These are phyloP conservation scores for Chelon auratus DNA, from an alignment of 2,797 vertebrate genomes.

Conservation along the genomic window DNA sequence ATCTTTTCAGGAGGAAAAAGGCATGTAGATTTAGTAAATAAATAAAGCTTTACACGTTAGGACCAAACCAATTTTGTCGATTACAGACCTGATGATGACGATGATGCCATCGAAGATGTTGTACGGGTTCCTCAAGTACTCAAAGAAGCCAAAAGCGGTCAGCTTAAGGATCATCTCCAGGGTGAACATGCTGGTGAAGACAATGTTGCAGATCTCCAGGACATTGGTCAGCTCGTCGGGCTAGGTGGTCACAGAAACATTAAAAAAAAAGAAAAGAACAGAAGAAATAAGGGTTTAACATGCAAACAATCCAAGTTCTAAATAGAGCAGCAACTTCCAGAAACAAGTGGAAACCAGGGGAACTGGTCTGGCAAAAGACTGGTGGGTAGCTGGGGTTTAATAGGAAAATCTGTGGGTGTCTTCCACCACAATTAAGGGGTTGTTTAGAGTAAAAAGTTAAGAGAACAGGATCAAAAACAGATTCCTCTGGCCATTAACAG, in stretches of 20 bases:
- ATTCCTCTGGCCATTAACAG: too few species aligned
- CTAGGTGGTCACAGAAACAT: conserved; percentile 65
- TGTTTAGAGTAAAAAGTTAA: too few species aligned
- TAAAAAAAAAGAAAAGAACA: neutral
- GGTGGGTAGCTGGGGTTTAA: too few species aligned
- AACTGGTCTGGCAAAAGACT: too few species aligned
- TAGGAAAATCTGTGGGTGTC: too few species aligned
- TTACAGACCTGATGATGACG: conserved; percentile 92
- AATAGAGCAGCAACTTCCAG: neutral
- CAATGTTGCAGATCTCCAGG: conserved; percentile 97
- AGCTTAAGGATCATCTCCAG: conserved; percentile 98
- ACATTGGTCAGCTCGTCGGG: conserved; percentile 95
- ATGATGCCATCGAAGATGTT: conserved; percentile 98
- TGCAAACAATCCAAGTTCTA: conserved; percentile 5
- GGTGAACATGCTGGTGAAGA: conserved; percentile 98
- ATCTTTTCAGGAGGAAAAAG: too few species aligned
- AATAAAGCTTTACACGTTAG: too few species aligned
- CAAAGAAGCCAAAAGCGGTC: conserved; percentile 93
- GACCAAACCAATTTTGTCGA: too few species aligned
- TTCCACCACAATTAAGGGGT: too few species aligned
- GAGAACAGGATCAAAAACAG: too few species aligned
- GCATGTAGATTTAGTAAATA: too few species aligned
- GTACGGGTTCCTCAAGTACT: conserved; percentile 95
- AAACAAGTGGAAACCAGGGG: too few species aligned
- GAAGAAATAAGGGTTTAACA: neutral